Base-by-base conservation (phyloP, 2,888 invertebrate genomes). In the Prosopocoilus inquinatus region DNA sequence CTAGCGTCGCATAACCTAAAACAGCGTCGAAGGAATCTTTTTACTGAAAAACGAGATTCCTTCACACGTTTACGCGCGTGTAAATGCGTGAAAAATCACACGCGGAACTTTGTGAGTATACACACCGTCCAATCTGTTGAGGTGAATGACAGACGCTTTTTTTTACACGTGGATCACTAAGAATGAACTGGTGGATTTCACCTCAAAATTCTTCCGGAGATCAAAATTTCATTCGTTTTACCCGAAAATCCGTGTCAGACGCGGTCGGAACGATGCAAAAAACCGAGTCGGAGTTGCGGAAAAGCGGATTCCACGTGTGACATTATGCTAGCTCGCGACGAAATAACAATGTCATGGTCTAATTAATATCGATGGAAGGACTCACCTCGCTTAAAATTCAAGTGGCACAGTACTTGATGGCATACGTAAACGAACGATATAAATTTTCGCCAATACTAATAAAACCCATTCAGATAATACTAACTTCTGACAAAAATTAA, bases 351-450 rank as follows among this genome's bases (percentile, higher is more conserved):
- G 55, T 53, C 53, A 57, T 28, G 57, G 50, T 35, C 50, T 46
- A 55, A 39, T 45, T 58, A 61, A 56, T 55, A 51, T 48, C 58
- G 54, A 61, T 59, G 54, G 35, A 46, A 15, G 33, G 43, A 53
- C 65, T 59, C 58, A 64, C 64, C 64, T 60, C 60, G 35, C 53
- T 55, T 54, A 57, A 53, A 57, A 53, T 59, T 66, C 64, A 63
- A 62, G 61, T 65, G 49, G 59, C 63, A 59, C 61, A 62, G 55
- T 60, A 59, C 59, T 58, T 61, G 58, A 52, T 64, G 59, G 60
- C 55, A 56, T 62, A 59, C 62, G 64, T 61, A 53, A 53, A 49
- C 50, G 57, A 57, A 47, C 50, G 51, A 53, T 50, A 45, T 46
- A 50, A 50, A 56, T 59, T 50, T 52, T 58, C 46, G 52, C 48